Evolutionary conservation across 2,113 vertebrate species (phyloP).

Genomic region (Stegastes partitus): DNA sequence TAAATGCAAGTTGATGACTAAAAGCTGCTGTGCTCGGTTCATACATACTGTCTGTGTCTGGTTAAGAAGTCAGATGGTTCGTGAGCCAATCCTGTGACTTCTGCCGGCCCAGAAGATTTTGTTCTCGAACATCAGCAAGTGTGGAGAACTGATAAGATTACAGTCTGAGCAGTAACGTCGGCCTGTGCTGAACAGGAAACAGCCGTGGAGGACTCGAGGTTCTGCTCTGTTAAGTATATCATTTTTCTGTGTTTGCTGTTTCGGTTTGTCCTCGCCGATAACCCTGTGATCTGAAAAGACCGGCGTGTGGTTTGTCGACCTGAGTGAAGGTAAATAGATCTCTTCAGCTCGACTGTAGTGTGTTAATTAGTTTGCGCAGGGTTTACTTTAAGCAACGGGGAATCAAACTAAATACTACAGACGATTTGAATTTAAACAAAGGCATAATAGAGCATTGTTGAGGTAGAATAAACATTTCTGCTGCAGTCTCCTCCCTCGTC

Average conservation of each 20-base stretch:
- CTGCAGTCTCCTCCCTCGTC: slow-evolving; percentile 13
- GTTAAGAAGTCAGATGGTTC: neutral
- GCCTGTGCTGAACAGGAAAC: neutral
- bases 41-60: no score
- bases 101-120: neutral
- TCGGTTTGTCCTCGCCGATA: neutral
- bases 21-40: no score
- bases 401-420: neutral
- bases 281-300: slow-evolving; percentile 14
- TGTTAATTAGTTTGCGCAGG: neutral
- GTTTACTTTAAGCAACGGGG: neutral
- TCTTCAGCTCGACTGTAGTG: neutral
- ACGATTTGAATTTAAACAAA: neutral
- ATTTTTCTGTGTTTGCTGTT: neutral
- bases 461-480: slow-evolving; percentile 3
- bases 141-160: slow-evolving; percentile 1
- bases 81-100: neutral
- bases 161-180: neutral
- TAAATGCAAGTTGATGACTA: no score
- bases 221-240: no score
- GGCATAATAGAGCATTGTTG: slow-evolving; percentile 1
- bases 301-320: slow-evolving; percentile 28
- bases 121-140: neutral
- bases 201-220: no score
- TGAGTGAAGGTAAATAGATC: slow-evolving; percentile 10